These are phyloP conservation scores for Orientallactaga bullata DNA, from an alignment of 2,113 vertebrate genomes.

Conservation along the genomic window DNA sequence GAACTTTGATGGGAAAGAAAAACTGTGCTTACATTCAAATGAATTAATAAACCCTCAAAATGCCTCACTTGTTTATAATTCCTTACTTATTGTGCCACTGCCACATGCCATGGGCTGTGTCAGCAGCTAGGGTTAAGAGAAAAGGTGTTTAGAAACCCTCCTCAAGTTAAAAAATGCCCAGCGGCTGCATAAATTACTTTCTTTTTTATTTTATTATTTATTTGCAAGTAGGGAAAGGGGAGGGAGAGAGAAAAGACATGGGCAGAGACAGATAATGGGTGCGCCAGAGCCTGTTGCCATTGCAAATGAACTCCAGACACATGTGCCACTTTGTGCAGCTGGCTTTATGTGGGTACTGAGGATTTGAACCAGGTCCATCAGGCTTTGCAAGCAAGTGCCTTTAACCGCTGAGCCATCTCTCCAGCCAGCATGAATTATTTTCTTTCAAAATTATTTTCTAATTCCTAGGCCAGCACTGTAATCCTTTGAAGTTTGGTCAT, in stretches of 20 bases:
- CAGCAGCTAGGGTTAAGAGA: not conserved
- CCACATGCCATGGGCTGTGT: not conserved
- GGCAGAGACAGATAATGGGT: too few relatives aligned
- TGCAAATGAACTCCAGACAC: too few relatives aligned
- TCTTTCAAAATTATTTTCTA: constrained; percentile 34
- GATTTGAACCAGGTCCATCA: too few relatives aligned
- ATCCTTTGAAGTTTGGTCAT: constrained; percentile 3
- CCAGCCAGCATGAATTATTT: not conserved
- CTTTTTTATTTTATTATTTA: not conserved
- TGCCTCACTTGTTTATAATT: not conserved
- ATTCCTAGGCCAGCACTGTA: not conserved
- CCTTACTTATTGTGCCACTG: not conserved
- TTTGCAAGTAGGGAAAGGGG: too few relatives aligned
- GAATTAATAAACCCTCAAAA: not conserved
- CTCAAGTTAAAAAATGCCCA: constrained; percentile 18
- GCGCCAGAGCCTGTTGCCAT: too few relatives aligned
- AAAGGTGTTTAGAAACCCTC: not conserved
- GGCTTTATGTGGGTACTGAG: too few relatives aligned
- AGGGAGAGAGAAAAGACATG: too few relatives aligned
- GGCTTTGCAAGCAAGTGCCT: too few relatives aligned
- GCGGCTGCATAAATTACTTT: not conserved
- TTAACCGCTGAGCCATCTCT: too few relatives aligned
- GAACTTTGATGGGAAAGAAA: not conserved
- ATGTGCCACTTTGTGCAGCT: too few relatives aligned
- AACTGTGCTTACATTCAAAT: not conserved